Evolutionary conservation across 2,888 invertebrate species (phyloP), one percentile per base, ranked within the genome.

Genomic region (Thumatha senex): DNA sequence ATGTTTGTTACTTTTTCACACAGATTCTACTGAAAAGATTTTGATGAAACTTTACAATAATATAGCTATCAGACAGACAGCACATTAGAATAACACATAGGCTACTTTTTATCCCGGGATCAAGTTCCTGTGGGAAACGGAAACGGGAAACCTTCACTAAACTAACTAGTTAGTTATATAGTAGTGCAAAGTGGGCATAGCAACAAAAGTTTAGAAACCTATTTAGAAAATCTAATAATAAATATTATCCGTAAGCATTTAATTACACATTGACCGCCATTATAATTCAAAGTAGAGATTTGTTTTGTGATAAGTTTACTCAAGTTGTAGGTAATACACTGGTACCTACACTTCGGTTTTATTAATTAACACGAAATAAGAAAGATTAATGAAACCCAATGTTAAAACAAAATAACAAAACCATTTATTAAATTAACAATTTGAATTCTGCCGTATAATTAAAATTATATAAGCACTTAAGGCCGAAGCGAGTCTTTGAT

Each of bases 211-310:
- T 24, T 24, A 24, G 18, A 24, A 24, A 5, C 3, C 18, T 24
- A 24, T 5, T 24, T 24, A 24, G 18, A 24, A 24, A 24, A 24
- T 24, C 18, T 24, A 24, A 4, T 24, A 4, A 24, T 24, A 24
- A 24, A 24, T 24, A 24, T 78, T 73, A 78, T 73, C 69, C 70
- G 67, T 76, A 74, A 75, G 69, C 70, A 60, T 78, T 73, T 80
- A 80, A 78, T 78, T 79, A 79, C 65, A 74, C 58, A 62, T 66
- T 63, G 58, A 52, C 67, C 61, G 63, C 65, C 61, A 70, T 65
- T 59, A 60, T 61, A 63, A 71, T 65, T 72, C 67, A 68, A 64
- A 75, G 64, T 66, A 67, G 66, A 67, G 59, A 74, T 72, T 63
- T 56, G 58, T 67, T 69, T 67, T 50, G 66, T 63, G 70, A 75